Conservation (phyloP, 2,797 vertebrate species). For the Periparus ater region DNA sequence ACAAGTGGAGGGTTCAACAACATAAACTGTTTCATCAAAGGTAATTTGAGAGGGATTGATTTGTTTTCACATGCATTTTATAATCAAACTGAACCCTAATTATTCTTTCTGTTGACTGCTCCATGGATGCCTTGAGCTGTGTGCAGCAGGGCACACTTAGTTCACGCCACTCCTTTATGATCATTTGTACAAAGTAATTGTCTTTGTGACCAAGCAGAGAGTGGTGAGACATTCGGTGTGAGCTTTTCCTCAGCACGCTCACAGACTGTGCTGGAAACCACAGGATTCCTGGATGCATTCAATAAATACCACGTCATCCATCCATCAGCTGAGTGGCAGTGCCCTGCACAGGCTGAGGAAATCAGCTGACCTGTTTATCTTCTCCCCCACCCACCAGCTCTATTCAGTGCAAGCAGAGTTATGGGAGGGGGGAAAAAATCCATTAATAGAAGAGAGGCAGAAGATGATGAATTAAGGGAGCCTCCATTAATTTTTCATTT, state of each 20-base stretch:
- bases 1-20: not conserved
- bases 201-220: constrained; percentile 16
- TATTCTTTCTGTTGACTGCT: not conserved
- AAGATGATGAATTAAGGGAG: constrained; percentile 83
- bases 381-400: constrained; percentile 23
- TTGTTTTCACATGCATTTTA: not conserved
- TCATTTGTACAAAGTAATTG: constrained; percentile 30
- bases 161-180: not conserved
- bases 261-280: constrained; percentile 11
- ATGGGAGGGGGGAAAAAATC: not conserved
- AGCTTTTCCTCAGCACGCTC: constrained; percentile 26
- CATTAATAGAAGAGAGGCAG: constrained; percentile 78
- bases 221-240: not conserved
- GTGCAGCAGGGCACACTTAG: not conserved
- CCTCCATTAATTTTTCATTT: constrained; percentile 85
- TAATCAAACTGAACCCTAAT: not conserved
- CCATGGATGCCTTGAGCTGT: not conserved
- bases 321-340: constrained; percentile 50
- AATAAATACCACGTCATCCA: constrained; percentile 53
- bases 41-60: not conserved
- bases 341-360: constrained; percentile 16
- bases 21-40: not conserved
- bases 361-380: constrained; percentile 70
- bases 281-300: constrained; percentile 47
- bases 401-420: constrained; percentile 58